Evolutionary conservation across 2,888 invertebrate species (phyloP), one percentile per base, ranked within the genome.

Genomic region (Eilema caniola): DNA sequence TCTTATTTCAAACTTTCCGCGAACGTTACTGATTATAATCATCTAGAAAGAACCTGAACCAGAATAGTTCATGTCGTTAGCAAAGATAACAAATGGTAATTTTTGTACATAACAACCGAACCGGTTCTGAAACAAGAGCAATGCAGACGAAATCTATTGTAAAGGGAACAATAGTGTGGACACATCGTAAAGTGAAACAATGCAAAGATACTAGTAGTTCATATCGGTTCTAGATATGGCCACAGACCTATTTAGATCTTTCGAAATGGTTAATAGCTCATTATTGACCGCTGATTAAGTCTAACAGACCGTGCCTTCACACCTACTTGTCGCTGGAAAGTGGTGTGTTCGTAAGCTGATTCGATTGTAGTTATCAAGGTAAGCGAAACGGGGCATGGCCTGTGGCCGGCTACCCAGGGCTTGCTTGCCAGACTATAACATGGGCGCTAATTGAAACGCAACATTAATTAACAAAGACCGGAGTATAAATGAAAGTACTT

Each of bases 121-220:
- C 90, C 85, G 87, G 90, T 89, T 85, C 73, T 76, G 74, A 82
- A 87, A 88, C 85, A 85, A 89, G 88, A 89, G 83, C 86, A 82
- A 83, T 87, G 87, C 83, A 86, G 86, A 87, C 86, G 81, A 89
- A 90, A 89, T 88, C 88, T 89, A 89, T 90, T 88, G 89, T 89
- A 85, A 87, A 85, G 81, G 84, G 85, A 87, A 92, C 92, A 92
- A 92, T 91, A 87, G 89, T 88, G 87, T 87, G 89, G 89, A 90
- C 90, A 89, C 85, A 84, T 90, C 90, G 88, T 90, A 87, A 90
- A 89, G 88, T 89, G 88, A 89, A 90, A 89, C 91, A 90, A 88
- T 89, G 87, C 86, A 79, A 85, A 86, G 90, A 90, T 87, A 72
- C 64, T 59, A 66, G 33, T 72, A 88, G 84, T 85, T 82, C 78